These are phyloP conservation scores for Chloromyia formosa DNA, from an alignment of 2,888 invertebrate genomes.

Conservation along the genomic window DNA sequence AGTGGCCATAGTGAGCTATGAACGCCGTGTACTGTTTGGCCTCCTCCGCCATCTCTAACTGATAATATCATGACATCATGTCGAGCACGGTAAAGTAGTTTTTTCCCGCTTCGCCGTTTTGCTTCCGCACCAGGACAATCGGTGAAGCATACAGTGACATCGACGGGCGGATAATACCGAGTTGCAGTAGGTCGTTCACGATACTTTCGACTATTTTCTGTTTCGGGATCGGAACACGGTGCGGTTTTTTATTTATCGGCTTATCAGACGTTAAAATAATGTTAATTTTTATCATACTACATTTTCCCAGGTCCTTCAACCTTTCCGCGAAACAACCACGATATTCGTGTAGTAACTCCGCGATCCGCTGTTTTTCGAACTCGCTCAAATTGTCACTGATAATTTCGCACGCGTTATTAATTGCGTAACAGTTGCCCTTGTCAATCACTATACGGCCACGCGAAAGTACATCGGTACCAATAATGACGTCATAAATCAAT, in stretches of 20 bases:
- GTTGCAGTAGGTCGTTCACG: neutral
- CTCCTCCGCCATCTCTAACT: neutral
- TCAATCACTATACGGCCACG: conserved; percentile 32
- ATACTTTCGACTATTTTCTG: neutral
- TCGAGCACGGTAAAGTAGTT: too few species aligned
- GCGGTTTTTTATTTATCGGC: neutral
- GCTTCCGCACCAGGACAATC: too few species aligned
- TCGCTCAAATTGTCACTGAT: neutral
- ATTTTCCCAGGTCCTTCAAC: neutral
- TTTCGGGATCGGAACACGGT: neutral
- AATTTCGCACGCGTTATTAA: neutral
- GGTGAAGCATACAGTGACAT: neutral
- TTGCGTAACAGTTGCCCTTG: neutral
- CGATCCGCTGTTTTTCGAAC: neutral
- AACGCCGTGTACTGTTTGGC: conserved; percentile 8
- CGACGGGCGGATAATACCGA: neutral
- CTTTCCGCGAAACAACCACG: neutral
- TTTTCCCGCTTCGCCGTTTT: too few species aligned
- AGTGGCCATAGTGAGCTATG: neutral
- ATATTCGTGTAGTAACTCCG: neutral
- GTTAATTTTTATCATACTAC: neutral
- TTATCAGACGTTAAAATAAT: neutral
- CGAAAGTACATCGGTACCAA: neutral
- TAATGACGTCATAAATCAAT: conserved; percentile 4
- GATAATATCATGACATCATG: too few species aligned